A percentile compares a stretch with the other conserved stretches of the same genome.
Conservation (phyloP, 2,113 vertebrate genomes). For the Semnornis frantzii region DNA sequence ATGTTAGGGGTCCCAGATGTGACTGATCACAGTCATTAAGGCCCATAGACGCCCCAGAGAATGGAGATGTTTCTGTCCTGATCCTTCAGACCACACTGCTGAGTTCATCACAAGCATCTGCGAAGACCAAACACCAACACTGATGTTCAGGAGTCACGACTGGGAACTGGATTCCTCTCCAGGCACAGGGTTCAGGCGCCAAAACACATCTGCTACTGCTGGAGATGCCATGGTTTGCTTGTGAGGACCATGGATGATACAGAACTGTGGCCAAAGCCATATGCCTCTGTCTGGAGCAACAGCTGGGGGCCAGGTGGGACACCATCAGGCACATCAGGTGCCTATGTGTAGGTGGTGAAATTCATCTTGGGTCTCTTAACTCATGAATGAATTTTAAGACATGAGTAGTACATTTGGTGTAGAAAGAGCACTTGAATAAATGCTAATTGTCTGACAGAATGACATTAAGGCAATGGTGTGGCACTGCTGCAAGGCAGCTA, state of each 20-base stretch:
- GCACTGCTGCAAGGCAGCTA: not conserved
- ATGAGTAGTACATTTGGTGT: not conserved
- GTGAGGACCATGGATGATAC: not conserved
- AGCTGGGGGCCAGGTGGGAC: not conserved
- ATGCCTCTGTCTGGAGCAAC: not conserved
- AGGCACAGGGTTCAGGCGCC: not conserved
- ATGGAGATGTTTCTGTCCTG: not conserved
- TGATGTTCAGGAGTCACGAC: accelerated
- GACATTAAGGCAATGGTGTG: not conserved
- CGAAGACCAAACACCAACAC: not conserved
- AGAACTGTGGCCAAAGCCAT: not conserved
- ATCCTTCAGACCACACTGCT: not conserved
- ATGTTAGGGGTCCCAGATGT: not conserved
- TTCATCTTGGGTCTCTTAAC: not conserved
- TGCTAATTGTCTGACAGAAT: not conserved
- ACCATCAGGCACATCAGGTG: not conserved
- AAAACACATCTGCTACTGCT: not conserved
- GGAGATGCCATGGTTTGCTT: not conserved
- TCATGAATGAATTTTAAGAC: not conserved
- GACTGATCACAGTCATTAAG: not conserved
- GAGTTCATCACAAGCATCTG: not conserved
- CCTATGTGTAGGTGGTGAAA: not conserved
- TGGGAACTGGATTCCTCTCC: not conserved
- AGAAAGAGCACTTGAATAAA: not conserved
- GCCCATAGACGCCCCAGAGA: not conserved